These are phyloP conservation scores for Aquatica leii DNA, from an alignment of 2,888 invertebrate genomes.

Conservation along the genomic window DNA sequence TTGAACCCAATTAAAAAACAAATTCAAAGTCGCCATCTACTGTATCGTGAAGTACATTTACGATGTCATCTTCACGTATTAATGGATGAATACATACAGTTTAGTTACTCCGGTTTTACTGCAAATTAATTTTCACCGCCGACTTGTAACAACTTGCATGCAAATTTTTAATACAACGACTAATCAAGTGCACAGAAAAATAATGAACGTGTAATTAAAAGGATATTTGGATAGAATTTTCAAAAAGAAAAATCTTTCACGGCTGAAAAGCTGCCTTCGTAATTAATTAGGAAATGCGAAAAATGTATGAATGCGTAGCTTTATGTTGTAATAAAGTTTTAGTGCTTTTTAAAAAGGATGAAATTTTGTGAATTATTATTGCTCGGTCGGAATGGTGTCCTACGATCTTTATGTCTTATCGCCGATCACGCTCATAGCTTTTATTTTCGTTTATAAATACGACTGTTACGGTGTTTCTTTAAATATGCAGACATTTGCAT, in stretches of 20 bases:
- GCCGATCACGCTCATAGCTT: background rate
- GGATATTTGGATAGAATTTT: too few relatives aligned
- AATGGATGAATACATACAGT: background rate
- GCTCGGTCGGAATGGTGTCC: slow-evolving; percentile 37
- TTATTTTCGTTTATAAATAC: too few relatives aligned
- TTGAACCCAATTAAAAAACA: slow-evolving; percentile 5
- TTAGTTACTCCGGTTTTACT: too few relatives aligned
- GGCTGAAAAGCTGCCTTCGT: background rate
- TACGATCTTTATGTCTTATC: slow-evolving; percentile 35
- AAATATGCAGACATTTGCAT: too few relatives aligned
- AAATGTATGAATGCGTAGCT: slow-evolving; percentile 35
- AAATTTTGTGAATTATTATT: slow-evolving; percentile 46
- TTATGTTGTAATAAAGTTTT: slow-evolving; percentile 37
- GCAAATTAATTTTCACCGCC: too few relatives aligned
- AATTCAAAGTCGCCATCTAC: slow-evolving; percentile 3
- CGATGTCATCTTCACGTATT: background rate
- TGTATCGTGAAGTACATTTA: background rate
- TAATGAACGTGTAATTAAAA: too few relatives aligned
- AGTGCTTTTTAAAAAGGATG: slow-evolving; percentile 43
- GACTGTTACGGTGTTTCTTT: too few relatives aligned
- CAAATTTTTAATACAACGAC: too few relatives aligned
- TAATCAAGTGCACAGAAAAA: too few relatives aligned
- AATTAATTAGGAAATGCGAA: slow-evolving; percentile 21
- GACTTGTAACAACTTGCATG: too few relatives aligned
- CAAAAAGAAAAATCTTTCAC: too few relatives aligned